phyloP scores from a whole-genome alignment of 2,797 vertebrate genomes.

The Sebastes iracundus region DNA sequence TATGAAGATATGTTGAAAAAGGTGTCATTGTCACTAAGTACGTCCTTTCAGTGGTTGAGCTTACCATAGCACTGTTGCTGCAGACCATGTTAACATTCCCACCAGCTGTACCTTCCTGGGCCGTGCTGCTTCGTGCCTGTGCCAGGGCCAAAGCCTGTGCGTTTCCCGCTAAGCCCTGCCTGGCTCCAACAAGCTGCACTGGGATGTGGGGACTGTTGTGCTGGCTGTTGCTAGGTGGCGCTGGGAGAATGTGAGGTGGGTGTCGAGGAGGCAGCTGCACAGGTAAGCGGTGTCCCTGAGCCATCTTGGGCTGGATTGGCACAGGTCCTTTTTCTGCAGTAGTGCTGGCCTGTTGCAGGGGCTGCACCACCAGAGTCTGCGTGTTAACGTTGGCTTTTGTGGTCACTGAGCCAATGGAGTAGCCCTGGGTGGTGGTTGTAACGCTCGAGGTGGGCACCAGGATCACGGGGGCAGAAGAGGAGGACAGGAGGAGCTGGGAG shows the following conservation, averaged over 20 bases:
- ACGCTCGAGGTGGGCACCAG: conserved; percentile 84
- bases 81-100: conserved; percentile 53
- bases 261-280: conserved; percentile 82
- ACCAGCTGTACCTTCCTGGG: conserved; percentile 66
- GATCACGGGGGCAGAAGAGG: conserved; percentile 81
- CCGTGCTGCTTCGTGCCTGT: conserved; percentile 73
- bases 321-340: conserved; percentile 84
- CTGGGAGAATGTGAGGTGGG: conserved; percentile 84
- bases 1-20: too few relatives aligned
- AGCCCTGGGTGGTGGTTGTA: conserved; percentile 82
- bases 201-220: conserved; percentile 92
- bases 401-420: conserved; percentile 76
- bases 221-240: conserved; percentile 81
- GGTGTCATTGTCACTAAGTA: not conserved
- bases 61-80: conserved; percentile 71
- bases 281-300: conserved; percentile 81
- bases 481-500: conserved; percentile 82
- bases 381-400: conserved; percentile 82
- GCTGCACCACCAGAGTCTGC: conserved; percentile 96
- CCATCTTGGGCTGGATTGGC: conserved; percentile 92
- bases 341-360: conserved; percentile 87
- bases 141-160: conserved; percentile 90
- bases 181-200: conserved; percentile 93
- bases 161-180: conserved; percentile 89
- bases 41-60: conserved; percentile 7